These are phyloP conservation scores for Narcine bancroftii DNA, from an alignment of 2,113 vertebrate genomes.

Conservation along the genomic window DNA sequence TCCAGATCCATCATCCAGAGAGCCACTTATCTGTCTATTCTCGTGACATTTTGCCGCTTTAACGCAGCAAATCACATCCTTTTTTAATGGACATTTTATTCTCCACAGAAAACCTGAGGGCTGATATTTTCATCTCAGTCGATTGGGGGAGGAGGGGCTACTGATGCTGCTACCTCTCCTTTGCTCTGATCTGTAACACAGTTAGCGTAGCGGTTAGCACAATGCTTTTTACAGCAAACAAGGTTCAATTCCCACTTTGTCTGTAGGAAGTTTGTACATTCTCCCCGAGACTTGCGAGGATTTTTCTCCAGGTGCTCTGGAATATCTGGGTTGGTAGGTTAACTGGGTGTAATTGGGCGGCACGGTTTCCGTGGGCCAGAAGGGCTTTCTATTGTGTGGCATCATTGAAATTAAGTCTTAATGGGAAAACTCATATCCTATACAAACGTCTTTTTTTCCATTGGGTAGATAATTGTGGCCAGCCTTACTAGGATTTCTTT, in stretches of 20 bases:
- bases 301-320: no score
- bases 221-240: no score
- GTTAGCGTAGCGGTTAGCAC: no score
- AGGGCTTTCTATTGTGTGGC: no score
- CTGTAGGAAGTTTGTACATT: no score
- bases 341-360: no score
- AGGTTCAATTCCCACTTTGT: no score
- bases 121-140: neutral
- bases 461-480: neutral
- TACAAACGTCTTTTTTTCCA: neutral
- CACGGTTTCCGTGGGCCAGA: no score
- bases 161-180: neutral
- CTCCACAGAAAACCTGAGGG: neutral
- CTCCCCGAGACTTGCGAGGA: no score
- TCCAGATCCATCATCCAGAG: neutral
- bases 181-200: neutral
- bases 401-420: no score
- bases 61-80: neutral
- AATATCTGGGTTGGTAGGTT: no score
- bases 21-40: neutral
- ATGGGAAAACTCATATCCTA: neutral
- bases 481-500: neutral
- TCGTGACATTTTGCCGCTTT: conserved; percentile 3
- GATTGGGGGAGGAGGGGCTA: neutral
- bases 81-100: neutral